These are phyloP conservation scores for Drosophila sechellia DNA, from an alignment of 1,140 invertebrate species.

Conservation along the genomic window DNA sequence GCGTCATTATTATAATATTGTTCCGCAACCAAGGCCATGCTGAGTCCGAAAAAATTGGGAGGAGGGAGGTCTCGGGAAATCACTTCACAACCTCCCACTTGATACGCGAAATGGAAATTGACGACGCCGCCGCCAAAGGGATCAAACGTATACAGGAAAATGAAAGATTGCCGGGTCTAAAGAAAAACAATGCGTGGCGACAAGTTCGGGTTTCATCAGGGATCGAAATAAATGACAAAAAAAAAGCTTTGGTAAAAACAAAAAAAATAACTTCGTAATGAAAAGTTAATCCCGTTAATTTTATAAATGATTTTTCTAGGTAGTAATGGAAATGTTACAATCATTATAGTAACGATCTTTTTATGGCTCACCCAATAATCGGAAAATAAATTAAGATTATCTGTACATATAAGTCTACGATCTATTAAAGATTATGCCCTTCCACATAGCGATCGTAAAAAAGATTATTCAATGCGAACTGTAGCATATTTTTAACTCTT, in stretches of 20 bases:
- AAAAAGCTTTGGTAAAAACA: background rate
- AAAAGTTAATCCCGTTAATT: no score
- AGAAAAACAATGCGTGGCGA: conserved; percentile 9
- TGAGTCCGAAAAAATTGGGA: background rate
- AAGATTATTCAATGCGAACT: background rate
- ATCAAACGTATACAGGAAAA: conserved; percentile 45
- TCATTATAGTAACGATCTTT: no score
- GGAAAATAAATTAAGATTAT: background rate
- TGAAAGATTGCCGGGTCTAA: conserved; percentile 16
- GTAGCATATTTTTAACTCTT: background rate
- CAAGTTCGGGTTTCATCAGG: background rate
- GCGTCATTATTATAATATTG: conserved; percentile 33
- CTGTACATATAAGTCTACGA: background rate
- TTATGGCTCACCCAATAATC: no score
- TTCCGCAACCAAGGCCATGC: conserved; percentile 22
- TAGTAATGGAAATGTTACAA: no score
- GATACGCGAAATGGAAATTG: conserved; percentile 42
- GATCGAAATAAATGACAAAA: background rate
- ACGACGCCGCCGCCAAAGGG: conserved; percentile 4
- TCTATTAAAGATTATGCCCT: background rate
- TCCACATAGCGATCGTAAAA: background rate
- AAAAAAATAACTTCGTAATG: no score
- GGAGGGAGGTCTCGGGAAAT: conserved; percentile 2
- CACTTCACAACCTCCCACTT: conserved; percentile 42
- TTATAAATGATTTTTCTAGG: no score